Evolutionary conservation across 2,113 vertebrate genomes (phyloP).

Genomic region (Butorides virescens): DNA sequence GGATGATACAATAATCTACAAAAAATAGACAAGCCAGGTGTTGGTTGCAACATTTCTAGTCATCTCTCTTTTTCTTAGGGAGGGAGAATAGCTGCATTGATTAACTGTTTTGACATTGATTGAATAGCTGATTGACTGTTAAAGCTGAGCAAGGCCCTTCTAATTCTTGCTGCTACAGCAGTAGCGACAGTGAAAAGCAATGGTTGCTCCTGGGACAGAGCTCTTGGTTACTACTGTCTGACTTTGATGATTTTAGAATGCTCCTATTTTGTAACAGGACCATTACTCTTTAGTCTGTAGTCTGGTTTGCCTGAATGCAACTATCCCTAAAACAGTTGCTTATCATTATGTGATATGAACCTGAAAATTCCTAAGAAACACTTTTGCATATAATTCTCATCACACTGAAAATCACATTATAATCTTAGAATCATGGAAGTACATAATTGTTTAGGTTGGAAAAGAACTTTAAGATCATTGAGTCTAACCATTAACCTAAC

Average conservation of each 20-base stretch:
- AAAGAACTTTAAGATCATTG: not conserved
- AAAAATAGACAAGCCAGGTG: not conserved
- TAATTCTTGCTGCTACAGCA: not conserved
- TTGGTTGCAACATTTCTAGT: not conserved
- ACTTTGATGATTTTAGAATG: not conserved
- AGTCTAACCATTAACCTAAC: not conserved
- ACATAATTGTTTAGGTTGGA: not conserved
- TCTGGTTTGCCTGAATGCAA: not conserved
- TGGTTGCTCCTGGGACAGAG: not conserved
- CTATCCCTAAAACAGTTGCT: not conserved
- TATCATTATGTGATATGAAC: not conserved
- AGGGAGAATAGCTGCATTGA: not conserved
- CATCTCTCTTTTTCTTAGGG: not conserved
- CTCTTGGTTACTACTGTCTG: not conserved
- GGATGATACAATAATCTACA: not conserved
- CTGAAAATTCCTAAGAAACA: not conserved
- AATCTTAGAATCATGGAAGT: not conserved
- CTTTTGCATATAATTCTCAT: not conserved
- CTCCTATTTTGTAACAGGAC: not conserved
- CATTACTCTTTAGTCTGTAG: not conserved
- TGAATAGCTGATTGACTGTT: not conserved
- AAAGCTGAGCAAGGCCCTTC: not conserved
- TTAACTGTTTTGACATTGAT: no score
- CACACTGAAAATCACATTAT: not conserved
- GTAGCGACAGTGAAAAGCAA: not conserved